Conservation (phyloP, 2,888 invertebrate species). For the Spatulosminthurus flaviceps region DNA sequence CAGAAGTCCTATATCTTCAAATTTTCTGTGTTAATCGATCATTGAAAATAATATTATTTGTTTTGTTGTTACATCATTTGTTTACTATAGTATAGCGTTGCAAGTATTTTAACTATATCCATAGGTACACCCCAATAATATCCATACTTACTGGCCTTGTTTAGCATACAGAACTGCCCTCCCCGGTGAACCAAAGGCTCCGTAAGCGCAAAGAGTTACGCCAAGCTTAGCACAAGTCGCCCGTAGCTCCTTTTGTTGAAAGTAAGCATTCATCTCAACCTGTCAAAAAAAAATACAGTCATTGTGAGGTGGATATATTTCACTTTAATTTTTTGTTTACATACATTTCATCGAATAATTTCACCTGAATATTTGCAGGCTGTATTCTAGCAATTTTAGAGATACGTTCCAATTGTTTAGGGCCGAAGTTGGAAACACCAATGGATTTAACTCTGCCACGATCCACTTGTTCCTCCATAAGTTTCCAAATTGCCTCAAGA, state of each 20-base stretch:
- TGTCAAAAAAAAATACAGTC: slow-evolving; percentile 3
- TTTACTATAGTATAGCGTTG: too few species aligned
- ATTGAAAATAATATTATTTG: too few species aligned
- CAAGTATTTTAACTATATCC: too few species aligned
- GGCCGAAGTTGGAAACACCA: slow-evolving; percentile 86
- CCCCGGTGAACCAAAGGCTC: slow-evolving; percentile 70
- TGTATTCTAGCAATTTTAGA: slow-evolving; percentile 72
- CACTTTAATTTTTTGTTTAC: too few species aligned
- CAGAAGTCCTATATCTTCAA: slow-evolving; percentile 49
- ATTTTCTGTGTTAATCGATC: too few species aligned
- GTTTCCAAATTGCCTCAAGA: slow-evolving; percentile 76
- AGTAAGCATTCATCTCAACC: slow-evolving; percentile 79
- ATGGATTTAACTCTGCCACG: slow-evolving; percentile 78
- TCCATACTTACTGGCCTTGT: too few species aligned
- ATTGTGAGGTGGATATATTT: too few species aligned
- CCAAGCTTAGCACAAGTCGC: slow-evolving; percentile 73
- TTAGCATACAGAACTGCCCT: slow-evolving; percentile 21
- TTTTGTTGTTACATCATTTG: too few species aligned
- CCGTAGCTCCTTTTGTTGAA: slow-evolving; percentile 75
- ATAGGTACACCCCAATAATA: too few species aligned
- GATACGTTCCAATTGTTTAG: slow-evolving; percentile 76
- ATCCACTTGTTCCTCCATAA: slow-evolving; percentile 75
- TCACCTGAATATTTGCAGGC: slow-evolving; percentile 70
- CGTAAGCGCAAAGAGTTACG: slow-evolving; percentile 80
- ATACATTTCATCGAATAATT: too few species aligned